Evolutionary conservation across 2,797 vertebrate species (phyloP), one percentile per base, ranked within the genome.

Genomic region (Loris lydekkerianus): DNA sequence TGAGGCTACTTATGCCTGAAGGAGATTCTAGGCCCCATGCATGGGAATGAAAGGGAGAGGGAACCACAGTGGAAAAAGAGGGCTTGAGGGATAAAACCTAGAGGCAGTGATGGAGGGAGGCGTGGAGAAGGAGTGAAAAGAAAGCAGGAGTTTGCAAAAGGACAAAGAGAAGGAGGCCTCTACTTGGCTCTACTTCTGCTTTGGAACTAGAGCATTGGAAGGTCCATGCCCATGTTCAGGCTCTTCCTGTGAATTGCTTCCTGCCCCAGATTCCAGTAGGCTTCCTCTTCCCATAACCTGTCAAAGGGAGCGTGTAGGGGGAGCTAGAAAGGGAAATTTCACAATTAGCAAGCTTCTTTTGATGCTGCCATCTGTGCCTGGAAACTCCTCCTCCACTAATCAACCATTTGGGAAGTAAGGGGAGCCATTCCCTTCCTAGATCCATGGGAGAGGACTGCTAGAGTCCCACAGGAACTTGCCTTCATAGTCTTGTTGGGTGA

Each of bases 341-440:
- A 94, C 91, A 96, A 73, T 63, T 27, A 60, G 21, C 87, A 34
- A 40, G 40, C 78, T 84, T 81, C 78, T 77, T 97, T 97, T 96
- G 95, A 95, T 91, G 92, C 88, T 78, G 81, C 43, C 89, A 67
- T 29, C n/a, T 43, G 37, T 53, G n/a, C 34, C 43, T 60, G n/a
- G 61, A 40, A 90, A 63, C n/a, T 40, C 61, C 49, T 85, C 81
- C 65, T 53, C 73, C 14, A 70, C 65, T 58, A 23, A 49, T 40
- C 77, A 77, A 70, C 80, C 75, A 53, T 70, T 91, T 95, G 89
- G 91, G 78, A 89, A 96, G 21, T 3, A 29, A 91, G 25, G 56
- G n/a, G 84, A 56, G 27, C 10, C 34, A 13, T 65, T 77, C 40
- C 21, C 43, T 91, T 88, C 63, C 25, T 18, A 84, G 85, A 14